Evolutionary conservation across 1,140 invertebrate species (phyloP).

Genomic region (Cyphomyrmex costatus): DNA sequence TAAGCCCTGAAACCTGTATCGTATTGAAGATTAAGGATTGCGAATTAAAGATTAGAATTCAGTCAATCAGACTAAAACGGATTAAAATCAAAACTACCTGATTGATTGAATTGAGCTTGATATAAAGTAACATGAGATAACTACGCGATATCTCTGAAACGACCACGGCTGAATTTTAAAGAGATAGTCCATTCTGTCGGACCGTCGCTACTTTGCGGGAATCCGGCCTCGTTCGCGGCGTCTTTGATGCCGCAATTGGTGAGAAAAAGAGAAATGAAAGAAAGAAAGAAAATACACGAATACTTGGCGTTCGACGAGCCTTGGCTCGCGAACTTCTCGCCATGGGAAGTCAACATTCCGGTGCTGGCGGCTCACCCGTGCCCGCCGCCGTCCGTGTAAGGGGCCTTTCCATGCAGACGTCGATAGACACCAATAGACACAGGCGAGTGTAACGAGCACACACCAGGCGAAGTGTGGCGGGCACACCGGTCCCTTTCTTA

Average conservation of each 20-base stretch:
- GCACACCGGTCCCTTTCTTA: constrained; percentile 81
- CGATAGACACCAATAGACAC: constrained; percentile 56
- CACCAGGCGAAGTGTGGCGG: constrained; percentile 44
- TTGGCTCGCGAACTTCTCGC: constrained; percentile 39
- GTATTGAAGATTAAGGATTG: no score
- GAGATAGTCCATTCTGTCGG: background rate
- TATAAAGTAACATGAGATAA: background rate
- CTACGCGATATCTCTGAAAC: background rate
- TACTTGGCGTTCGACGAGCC: constrained; percentile 54
- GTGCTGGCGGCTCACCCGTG: constrained; percentile 53
- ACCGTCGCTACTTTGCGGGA: constrained; percentile 12
- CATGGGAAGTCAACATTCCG: constrained; percentile 84
- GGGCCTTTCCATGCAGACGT: constrained; percentile 78
- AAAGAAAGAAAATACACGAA: constrained; percentile 1
- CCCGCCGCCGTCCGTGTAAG: constrained; percentile 52
- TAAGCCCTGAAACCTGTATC: no score
- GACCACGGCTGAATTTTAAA: constrained; percentile 33
- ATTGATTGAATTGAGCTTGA: background rate
- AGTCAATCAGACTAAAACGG: no score
- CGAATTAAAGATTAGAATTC: no score
- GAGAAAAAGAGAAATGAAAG: background rate
- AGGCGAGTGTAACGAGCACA: constrained; percentile 67
- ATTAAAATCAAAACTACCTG: no score
- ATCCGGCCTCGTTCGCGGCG: constrained; percentile 59
- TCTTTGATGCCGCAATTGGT: constrained; percentile 36